phyloP scores from a whole-genome alignment of 2,888 invertebrate species.

The Halictus quadricinctus region DNA sequence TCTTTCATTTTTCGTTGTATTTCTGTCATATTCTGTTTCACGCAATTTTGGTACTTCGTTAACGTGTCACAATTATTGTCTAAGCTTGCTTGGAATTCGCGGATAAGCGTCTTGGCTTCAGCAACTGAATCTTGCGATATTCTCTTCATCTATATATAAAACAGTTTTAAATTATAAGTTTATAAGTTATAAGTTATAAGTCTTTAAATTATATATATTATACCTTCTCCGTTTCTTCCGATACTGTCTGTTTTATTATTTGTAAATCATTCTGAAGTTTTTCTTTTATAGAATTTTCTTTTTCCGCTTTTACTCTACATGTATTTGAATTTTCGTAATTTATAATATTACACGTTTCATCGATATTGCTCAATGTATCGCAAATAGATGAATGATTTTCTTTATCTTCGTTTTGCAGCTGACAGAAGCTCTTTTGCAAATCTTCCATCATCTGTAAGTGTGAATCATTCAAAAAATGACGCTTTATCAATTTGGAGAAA shows the following conservation, averaged over 20 bases:
- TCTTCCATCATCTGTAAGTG: conserved; percentile 68
- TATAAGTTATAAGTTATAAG: background rate
- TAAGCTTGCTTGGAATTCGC: conserved; percentile 72
- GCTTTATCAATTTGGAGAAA: background rate
- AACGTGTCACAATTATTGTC: conserved; percentile 67
- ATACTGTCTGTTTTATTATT: conserved; percentile 66
- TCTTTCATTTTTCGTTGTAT: conserved; percentile 67
- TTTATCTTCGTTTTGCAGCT: conserved; percentile 61
- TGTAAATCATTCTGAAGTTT: conserved; percentile 65
- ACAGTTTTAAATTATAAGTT: conserved; percentile 19
- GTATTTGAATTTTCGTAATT: conserved; percentile 55
- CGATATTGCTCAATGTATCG: conserved; percentile 60
- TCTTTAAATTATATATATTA: no score
- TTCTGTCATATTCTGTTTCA: conserved; percentile 63
- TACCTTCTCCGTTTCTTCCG: conserved; percentile 67
- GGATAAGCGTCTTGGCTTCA: conserved; percentile 66
- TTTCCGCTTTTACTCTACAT: conserved; percentile 56
- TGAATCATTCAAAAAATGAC: background rate
- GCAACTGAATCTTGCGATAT: conserved; percentile 65
- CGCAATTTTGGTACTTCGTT: conserved; percentile 61
- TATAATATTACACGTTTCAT: conserved; percentile 58
- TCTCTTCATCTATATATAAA: conserved; percentile 62
- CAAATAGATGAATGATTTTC: conserved; percentile 59
- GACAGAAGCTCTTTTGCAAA: conserved; percentile 65
- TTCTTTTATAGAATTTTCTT: conserved; percentile 65